These are phyloP conservation scores for Erythrocercus mccallii DNA, from an alignment of 2,113 vertebrate species.

Conservation along the genomic window DNA sequence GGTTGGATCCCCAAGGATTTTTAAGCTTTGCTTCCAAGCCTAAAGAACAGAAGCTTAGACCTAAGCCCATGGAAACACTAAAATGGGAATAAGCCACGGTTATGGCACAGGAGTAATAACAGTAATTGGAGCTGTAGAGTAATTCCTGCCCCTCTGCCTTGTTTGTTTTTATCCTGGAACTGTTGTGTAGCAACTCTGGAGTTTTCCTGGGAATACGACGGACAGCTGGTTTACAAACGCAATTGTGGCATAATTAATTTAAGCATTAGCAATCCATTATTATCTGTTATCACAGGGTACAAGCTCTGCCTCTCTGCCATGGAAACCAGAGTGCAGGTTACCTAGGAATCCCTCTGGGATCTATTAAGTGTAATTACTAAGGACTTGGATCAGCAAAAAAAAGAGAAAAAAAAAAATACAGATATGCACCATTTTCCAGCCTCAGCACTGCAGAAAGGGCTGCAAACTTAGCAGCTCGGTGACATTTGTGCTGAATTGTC, in stretches of 20 bases:
- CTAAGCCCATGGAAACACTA: neutral
- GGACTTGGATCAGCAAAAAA: constrained; percentile 46
- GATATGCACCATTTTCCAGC: constrained; percentile 16
- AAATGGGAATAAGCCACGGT: neutral
- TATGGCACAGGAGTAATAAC: neutral
- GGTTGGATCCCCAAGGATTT: neutral
- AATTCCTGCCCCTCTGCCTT: neutral
- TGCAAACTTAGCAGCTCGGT: neutral
- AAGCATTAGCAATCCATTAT: constrained; percentile 46
- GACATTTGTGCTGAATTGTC: constrained; percentile 39
- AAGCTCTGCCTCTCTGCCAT: constrained; percentile 47
- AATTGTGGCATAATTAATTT: constrained; percentile 33
- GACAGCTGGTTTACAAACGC: constrained; percentile 43
- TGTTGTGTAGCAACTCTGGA: neutral
- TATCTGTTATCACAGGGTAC: neutral
- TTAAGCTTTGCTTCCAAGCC: neutral
- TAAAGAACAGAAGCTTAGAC: neutral
- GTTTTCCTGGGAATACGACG: constrained; percentile 17
- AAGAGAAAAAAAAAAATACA: neutral
- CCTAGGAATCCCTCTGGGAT: constrained; percentile 56
- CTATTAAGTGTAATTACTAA: constrained; percentile 58
- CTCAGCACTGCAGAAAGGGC: constrained; percentile 43
- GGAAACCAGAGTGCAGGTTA: constrained; percentile 59
- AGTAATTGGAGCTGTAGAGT: rapidly evolving
- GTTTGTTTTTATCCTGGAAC: constrained; percentile 9